Conservation (phyloP, 37 sponge, comb jelly and placozoan genomes). For the Amphimedon queenslandica region DNA sequence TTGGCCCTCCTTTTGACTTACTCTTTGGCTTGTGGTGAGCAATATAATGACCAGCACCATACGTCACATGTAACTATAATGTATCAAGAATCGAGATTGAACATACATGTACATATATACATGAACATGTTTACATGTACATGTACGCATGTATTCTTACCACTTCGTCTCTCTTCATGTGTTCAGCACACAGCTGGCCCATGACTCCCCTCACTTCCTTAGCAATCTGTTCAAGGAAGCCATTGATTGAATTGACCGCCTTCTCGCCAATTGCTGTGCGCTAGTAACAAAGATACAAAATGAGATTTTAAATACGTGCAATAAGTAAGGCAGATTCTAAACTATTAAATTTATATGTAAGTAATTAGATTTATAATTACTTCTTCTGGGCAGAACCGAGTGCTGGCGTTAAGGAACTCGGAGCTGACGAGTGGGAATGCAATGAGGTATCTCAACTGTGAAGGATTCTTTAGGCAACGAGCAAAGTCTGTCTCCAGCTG, state of each 20-base stretch:
- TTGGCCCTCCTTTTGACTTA: constrained; percentile 35
- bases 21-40: constrained; percentile 39
- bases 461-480: constrained; percentile 29
- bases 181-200: neutral
- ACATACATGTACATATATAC: neutral
- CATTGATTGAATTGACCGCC: constrained; percentile 76
- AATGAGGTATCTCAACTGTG: constrained; percentile 46
- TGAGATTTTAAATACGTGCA: neutral
- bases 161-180: constrained; percentile 1
- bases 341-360: neutral
- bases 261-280: constrained; percentile 75
- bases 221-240: constrained; percentile 77
- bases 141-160: constrained; percentile 1
- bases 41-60: constrained; percentile 23
- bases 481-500: constrained; percentile 61
- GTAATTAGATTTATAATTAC: constrained; percentile 9
- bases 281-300: constrained; percentile 4
- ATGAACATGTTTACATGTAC: too few relatives aligned
- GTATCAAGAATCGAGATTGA: neutral
- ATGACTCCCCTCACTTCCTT: constrained; percentile 58
- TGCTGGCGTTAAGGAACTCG: constrained; percentile 73
- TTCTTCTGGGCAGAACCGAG: constrained; percentile 87
- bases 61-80: constrained; percentile 20
- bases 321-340: too few relatives aligned
- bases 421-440: constrained; percentile 76